phyloP scores from a whole-genome alignment of 2,888 invertebrate species.

The Drosophila percnosoma region DNA sequence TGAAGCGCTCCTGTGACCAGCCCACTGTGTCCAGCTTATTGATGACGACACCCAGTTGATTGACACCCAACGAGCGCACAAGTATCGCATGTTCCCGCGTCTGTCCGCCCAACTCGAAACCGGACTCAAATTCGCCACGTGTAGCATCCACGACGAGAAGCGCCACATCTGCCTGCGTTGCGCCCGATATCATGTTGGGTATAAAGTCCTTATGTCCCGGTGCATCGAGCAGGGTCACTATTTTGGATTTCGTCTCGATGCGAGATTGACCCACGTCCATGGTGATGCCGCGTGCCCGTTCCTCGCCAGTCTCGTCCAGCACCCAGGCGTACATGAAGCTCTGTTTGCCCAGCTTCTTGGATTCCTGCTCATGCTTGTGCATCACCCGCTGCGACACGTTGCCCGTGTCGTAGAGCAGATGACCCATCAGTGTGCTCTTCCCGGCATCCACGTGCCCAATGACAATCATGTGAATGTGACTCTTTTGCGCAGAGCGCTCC shows the following conservation, averaged over 20 bases:
- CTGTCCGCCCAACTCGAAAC: conserved; percentile 99
- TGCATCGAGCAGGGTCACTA: conserved; percentile 94
- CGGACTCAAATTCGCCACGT: conserved; percentile 99
- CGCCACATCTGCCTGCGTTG: conserved; percentile 99
- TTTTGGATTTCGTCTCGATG: conserved; percentile 94
- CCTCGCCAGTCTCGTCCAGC: conserved; percentile 99
- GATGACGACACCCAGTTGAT: conserved; percentile 96
- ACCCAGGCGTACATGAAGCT: conserved; percentile 99
- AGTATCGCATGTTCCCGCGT: conserved; percentile 98
- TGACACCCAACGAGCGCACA: conserved; percentile 95
- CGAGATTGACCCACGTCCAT: conserved; percentile 98
- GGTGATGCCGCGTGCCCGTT: conserved; percentile 97
- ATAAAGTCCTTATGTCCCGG: conserved; percentile 99
- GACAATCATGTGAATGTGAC: conserved; percentile 95
- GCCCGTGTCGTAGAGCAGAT: conserved; percentile 93
- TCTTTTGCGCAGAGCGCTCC: conserved; percentile 92
- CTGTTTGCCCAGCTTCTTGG: conserved; percentile 98
- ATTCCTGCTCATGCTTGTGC: conserved; percentile 99
- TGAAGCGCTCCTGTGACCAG: conserved; percentile 96
- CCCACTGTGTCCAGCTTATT: conserved; percentile 98
- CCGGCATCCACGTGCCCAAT: conserved; percentile 95
- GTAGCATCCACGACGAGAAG: conserved; percentile 98
- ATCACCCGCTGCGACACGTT: conserved; percentile 94
- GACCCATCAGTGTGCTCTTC: conserved; percentile 92
- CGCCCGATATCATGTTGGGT: conserved; percentile 99